Conservation (phyloP, 2,888 invertebrate species). For the Plutella xylostella region DNA sequence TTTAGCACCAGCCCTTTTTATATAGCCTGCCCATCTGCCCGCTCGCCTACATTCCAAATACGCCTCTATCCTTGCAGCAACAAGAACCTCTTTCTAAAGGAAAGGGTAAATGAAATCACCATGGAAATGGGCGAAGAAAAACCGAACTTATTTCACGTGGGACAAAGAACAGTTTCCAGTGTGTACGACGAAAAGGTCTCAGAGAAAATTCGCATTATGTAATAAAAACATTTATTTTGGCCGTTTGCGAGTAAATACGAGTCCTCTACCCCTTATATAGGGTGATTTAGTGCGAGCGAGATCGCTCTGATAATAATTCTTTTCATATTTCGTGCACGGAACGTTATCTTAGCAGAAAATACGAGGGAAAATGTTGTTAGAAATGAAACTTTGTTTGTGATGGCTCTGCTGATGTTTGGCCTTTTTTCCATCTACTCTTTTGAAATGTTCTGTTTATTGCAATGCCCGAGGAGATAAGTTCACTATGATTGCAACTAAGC, state of each 20-base stretch:
- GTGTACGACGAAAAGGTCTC: conserved; percentile 36
- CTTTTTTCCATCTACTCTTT: too few species aligned
- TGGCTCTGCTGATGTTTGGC: not conserved
- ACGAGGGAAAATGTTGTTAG: conserved; percentile 29
- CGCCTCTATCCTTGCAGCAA: conserved; percentile 19
- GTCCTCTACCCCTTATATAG: conserved; percentile 64
- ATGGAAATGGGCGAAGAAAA: conserved; percentile 22
- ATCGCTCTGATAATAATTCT: conserved; percentile 62
- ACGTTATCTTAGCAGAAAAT: conserved; percentile 63
- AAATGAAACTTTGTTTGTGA: not conserved
- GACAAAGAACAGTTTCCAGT: conserved; percentile 26
- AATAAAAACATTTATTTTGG: conserved; percentile 69
- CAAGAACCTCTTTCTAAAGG: conserved; percentile 24
- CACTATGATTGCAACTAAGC: not conserved
- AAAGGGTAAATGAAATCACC: not conserved
- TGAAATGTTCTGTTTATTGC: too few species aligned
- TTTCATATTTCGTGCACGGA: conserved; percentile 60
- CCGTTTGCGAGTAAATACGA: conserved; percentile 65
- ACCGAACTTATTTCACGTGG: conserved; percentile 23
- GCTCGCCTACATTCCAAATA: conserved; percentile 25
- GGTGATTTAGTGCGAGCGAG: conserved; percentile 66
- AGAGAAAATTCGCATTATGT: conserved; percentile 66
- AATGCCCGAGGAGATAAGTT: too few species aligned
- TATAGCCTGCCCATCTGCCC: conserved; percentile 40
- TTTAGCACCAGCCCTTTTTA: conserved; percentile 61